These are phyloP conservation scores for Bubo bubo DNA, from an alignment of 2,113 vertebrate genomes.

Conservation along the genomic window DNA sequence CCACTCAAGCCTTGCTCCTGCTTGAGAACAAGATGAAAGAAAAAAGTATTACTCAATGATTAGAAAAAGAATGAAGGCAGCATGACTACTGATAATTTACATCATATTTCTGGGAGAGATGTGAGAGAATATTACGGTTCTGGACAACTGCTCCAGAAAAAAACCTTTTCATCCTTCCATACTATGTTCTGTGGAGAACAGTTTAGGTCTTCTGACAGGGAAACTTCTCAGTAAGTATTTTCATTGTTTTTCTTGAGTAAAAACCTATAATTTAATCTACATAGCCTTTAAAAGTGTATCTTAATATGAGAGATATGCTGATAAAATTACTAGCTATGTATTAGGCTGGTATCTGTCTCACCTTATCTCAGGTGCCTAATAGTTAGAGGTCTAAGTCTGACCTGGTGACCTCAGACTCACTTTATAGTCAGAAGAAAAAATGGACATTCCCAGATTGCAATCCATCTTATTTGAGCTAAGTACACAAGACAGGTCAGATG, in stretches of 20 bases:
- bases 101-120: not conserved
- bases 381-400: slow-evolving; percentile 29
- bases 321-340: not conserved
- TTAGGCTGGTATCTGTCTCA: slow-evolving; percentile 9
- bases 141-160: not conserved
- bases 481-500: slow-evolving; percentile 53
- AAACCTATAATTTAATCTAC: not conserved
- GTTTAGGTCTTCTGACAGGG: not conserved
- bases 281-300: not conserved
- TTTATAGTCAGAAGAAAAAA: slow-evolving; percentile 36
- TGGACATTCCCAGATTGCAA: slow-evolving; percentile 36
- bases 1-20: not conserved
- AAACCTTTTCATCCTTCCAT: not conserved
- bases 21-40: not conserved
- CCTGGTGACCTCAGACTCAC: slow-evolving; percentile 27
- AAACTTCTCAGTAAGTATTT: not conserved
- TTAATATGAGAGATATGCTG: not conserved
- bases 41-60: not conserved
- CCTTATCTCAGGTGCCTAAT: slow-evolving; percentile 55
- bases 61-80: not conserved
- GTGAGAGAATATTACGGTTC: not conserved
- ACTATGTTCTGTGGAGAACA: not conserved
- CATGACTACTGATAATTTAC: not conserved
- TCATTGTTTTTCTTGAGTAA: not conserved
- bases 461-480: slow-evolving; percentile 59